Evolutionary conservation across 2,888 invertebrate genomes (phyloP), one percentile per base, ranked within the genome.

Genomic region (Caradrina kadenii): DNA sequence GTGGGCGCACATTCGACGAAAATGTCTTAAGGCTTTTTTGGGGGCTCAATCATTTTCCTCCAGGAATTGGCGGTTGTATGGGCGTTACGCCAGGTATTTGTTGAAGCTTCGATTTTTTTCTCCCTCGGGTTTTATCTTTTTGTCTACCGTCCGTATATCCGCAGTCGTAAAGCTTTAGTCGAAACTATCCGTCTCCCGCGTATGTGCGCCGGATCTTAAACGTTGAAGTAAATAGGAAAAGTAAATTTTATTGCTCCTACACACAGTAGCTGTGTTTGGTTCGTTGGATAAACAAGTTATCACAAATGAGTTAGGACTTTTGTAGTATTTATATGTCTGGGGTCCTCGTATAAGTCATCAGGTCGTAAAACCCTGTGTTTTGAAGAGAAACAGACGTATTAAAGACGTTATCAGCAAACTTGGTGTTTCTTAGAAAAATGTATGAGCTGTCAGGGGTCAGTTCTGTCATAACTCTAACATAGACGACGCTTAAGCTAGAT

Each of bases 1-100:
- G 78, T 62, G 74, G 31, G 75, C 71, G 73, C 74, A 76, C 73
- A 66, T 52, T 59, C 67, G 53, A 70, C 17, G 59, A 50, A 56
- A 72, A 70, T 63, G 69, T 71, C 69, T 70, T 55, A 59, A 54
- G 63, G 53, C 58, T 67, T 73, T 84, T 83, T 71, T 65, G 63
- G 61, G 39, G 62, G 71, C 62, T 76, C 76, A 71, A 82, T 83
- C 77, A 80, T 83, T 80, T 84, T 70, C 76, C 71, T 75, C 56
- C 58, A 63, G 54, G 53, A 58, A 76, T 81, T 76, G 62, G 52
- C 49, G 59, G 63, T 54, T 63, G 63, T 66, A 50, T 63, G 75
- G 80, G 69, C 69, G 68, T 69, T 65, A 62, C 64, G 39, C 55
- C 82, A 76, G 82, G 72, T 67, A 82, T 84, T 76, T 74, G 68